A percentile compares a stretch with the other conserved stretches of the same genome.
Conservation (phyloP, 1,140 invertebrate genomes). For the Rhizoglyphus robini region DNA sequence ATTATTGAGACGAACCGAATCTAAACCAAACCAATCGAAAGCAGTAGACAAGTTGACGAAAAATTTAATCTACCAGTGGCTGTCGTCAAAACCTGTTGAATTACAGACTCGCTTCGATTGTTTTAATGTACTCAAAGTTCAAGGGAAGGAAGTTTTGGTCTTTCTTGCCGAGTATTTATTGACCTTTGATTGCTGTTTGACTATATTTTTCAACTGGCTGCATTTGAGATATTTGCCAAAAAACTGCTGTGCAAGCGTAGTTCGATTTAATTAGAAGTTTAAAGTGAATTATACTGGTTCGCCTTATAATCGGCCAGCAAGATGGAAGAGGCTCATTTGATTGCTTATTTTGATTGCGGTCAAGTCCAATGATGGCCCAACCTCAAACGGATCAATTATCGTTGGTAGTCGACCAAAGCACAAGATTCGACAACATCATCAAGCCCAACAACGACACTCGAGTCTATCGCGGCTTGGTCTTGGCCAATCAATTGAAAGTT, state of each 20-base stretch:
- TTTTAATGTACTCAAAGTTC: conserved; percentile 93
- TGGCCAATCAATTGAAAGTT: conserved; percentile 74
- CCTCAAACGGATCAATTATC: no score
- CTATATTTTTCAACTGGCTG: no score
- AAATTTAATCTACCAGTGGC: neutral
- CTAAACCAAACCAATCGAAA: neutral
- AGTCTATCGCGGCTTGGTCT: conserved; percentile 55
- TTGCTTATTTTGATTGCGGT: conserved; percentile 96
- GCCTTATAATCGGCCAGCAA: conserved; percentile 98
- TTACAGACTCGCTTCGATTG: conserved; percentile 35
- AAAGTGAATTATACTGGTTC: conserved; percentile 99
- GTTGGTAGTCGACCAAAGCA: no score
- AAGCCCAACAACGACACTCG: conserved; percentile 67
- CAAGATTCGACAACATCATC: conserved; percentile 43
- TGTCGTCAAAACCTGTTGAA: neutral
- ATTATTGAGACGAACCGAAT: no score
- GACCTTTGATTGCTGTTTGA: no score
- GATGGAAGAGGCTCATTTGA: conserved; percentile 98
- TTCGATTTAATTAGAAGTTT: conserved; percentile 97
- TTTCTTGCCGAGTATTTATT: conserved; percentile 76
- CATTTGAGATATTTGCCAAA: no score
- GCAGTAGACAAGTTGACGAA: neutral
- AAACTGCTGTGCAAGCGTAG: conserved; percentile 89
- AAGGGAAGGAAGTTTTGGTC: conserved; percentile 95
- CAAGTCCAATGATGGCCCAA: conserved; percentile 72